Evolutionary conservation across 2,113 vertebrate genomes (phyloP), one percentile per base, ranked within the genome.

Genomic region (Siphamia tubifer): DNA sequence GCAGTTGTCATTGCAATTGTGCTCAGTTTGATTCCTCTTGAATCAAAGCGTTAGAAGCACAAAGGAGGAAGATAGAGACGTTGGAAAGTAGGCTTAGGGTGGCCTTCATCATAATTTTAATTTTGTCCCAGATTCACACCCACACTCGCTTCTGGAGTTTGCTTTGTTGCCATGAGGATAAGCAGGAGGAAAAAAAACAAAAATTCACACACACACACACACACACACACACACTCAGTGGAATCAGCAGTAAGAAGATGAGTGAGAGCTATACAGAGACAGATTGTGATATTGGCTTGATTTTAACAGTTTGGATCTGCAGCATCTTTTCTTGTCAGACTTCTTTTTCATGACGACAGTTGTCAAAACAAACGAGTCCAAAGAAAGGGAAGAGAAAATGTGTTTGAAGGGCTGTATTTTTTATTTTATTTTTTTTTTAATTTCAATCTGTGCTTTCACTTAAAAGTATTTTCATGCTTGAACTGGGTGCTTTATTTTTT

Each of bases 121-220:
- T 77, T 76, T 70, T 72, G 72, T 68, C 69, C 67, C 70, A 74
- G 63, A 69, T 68, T 78, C 57, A 47, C 30, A 1, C 77, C 66
- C 74, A 77, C 71, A 0, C 58, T 0, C 40, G 49, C 55, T 28
- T 63, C 40, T 68, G 38, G 36, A 68, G 68, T 69, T 74, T 66
- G 48, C 44, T 81, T 81, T 85, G 74, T 83, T 72, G 64, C 70
- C 69, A 47, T 65, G 70, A 36, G 36, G 68, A 74, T 52, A 40
- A 45, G 65, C 31, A 42, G 4, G 21, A 52, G 28, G 48, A 36
- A 45, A 57, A 57, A 68, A n/a, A n/a, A n/a, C 30, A 27, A 30
- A 19, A 48, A 30, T 15, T 60, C 48, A 47, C 48, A n/a, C n/a
- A n/a, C n/a, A n/a, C n/a, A n/a, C n/a, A n/a, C n/a, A n/a, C n/a